Base-by-base conservation (phyloP, 1,140 invertebrate species). In the Homalodisca vitripennis region DNA sequence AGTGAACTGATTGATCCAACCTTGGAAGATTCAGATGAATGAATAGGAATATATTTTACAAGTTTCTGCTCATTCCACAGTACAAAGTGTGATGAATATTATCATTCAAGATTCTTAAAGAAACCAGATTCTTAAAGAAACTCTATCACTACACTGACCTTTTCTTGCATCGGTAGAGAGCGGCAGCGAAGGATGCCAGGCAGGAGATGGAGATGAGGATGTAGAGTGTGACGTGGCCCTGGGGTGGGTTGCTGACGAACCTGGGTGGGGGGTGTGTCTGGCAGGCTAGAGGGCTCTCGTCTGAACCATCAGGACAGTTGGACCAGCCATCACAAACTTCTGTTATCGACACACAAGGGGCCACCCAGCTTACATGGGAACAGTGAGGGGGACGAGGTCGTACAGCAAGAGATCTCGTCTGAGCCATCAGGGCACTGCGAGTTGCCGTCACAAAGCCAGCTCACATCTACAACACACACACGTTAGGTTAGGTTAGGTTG, bases 371-470 rank as follows among this genome's bases (percentile, higher is more conserved):
- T 65, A 74, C 88, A 91, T 0, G 79, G 80, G 74, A 91, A 92
- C 34, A 83, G 84, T 6, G 75, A 51, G n/a, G 76, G 22, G 12
- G 41, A 13, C 29, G 24, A 34, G 57, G 68, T 60, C 22, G 48
- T 66, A 46, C 74, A 77, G 57, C 75, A 76, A 0, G 63, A 66
- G n/a, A 51, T 66, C 74, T 96, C 94, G 78, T 98, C 95, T 31
- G 87, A 88, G 29, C 84, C 84, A 80, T 94, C 91, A 0, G 86
- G 85, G 82, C 94, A 96, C 70, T 95, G 89, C 12, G 79, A 73
- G 0, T 80, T 76, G 3, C 85, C 85, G 76, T 94, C 86, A 76
- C 92, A 94, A 0, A 92, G 81, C 34, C 48, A 69, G 48, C 63
- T 69, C 67, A 69, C 66, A 51, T 74, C 73, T 74, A 48, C n/a